phyloP scores from a whole-genome alignment of 2,113 vertebrate species.

The Cinclus mexicanus region DNA sequence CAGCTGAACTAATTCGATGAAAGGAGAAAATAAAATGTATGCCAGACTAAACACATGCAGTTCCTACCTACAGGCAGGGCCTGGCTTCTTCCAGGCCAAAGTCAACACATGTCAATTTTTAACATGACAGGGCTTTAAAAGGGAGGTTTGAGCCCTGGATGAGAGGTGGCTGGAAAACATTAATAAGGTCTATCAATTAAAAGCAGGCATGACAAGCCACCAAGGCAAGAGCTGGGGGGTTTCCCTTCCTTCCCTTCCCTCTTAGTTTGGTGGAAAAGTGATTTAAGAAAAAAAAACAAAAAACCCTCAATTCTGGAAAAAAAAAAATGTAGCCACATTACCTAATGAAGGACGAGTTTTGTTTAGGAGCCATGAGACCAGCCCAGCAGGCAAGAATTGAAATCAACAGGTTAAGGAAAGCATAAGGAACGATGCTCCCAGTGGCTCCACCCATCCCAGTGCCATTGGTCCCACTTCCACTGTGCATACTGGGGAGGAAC shows the following conservation, averaged over 20 bases:
- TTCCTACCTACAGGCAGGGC: constrained; percentile 76
- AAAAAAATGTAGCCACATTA: neutral
- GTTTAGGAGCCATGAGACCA: neutral
- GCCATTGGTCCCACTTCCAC: neutral
- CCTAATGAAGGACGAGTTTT: neutral
- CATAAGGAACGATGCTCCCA: neutral
- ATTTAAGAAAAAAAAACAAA: constrained; percentile 45
- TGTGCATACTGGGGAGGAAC: neutral
- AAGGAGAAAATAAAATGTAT: constrained; percentile 74
- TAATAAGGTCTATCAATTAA: constrained; percentile 72
- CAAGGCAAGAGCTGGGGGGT: neutral
- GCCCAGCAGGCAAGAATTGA: neutral
- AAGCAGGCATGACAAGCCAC: constrained; percentile 45
- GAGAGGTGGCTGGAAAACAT: constrained; percentile 66
- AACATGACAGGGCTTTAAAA: constrained; percentile 73
- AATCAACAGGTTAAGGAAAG: neutral
- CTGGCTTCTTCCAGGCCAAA: constrained; percentile 67
- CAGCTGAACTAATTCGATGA: constrained; percentile 78
- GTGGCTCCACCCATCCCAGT: neutral
- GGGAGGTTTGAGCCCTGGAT: constrained; percentile 55
- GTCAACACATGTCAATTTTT: constrained; percentile 74
- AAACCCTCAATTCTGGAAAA: neutral
- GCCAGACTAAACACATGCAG: constrained; percentile 75
- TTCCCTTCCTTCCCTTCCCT: neutral
- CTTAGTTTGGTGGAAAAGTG: neutral